Base-by-base conservation (phyloP, 2,113 vertebrate species). In the Hemichromis elongatus region DNA sequence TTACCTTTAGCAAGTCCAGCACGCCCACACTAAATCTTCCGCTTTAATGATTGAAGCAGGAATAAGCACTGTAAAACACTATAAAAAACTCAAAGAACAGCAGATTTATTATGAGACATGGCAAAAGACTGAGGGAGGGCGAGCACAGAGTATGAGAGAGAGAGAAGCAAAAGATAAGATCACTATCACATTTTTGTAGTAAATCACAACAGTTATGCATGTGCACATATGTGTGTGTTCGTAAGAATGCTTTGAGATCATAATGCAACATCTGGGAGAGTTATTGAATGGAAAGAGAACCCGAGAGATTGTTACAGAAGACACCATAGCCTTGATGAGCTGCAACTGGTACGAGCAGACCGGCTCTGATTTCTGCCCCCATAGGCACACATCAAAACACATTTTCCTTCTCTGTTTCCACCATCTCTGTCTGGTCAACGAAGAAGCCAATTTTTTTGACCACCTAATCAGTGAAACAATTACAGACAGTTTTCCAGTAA, bases 151-250 rank as follows among this genome's bases (percentile, higher is more conserved):
- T 85, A 47, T 86, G 33, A 56, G 57, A 6, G 33, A 55, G 42
- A 87, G 86, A 84, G 68, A 68, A 52, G 63, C 54, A 54, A 59
- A 40, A 91, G 92, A 94, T 92, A 92, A 92, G 93, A 93, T 94
- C 13, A 9, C 75, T 86, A 73, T 92, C 82, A 77, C 40, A 66
- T 70, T 50, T 1, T 16, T 33, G 79, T 54, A 30, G 66, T 91
- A 90, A 91, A 94, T 94, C 90, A 90, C 33, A 77, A 79, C 54
- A 66, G 83, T 75, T 63, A 33, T 77, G 80, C 2, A 3, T 61
- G n/a, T 83, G 37, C 5, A 42, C 55, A 26, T 70, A 24, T 50
- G 40, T 79, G 59, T 63, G 63, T 52, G 70, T 57, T 54, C 11
- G 40, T 78, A 26, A 81, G 75, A 79, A 79, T 70, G 87, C 85